Evolutionary conservation across 2,888 invertebrate genomes (phyloP), one percentile per base, ranked within the genome.

Genomic region (Epistrophe grossulariae): DNA sequence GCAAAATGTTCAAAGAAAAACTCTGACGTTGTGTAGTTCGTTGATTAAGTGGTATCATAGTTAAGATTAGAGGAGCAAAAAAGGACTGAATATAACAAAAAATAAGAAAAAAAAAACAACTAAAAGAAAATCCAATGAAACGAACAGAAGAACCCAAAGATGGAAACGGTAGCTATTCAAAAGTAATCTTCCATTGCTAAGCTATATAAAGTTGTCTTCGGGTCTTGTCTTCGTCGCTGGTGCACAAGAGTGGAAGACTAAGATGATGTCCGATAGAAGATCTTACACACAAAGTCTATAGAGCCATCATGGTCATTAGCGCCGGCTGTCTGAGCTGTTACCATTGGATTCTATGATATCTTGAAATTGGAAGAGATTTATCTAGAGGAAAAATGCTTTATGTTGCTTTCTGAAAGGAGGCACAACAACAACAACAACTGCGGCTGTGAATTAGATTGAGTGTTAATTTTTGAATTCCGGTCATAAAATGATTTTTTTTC

Each of bases 31-130:
- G 76, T 83, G 83, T 71, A 71, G 74, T 71, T 72, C 60, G 74
- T 72, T 87, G 87, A 87, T 87, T 87, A 87, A 87, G 87, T 87
- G 87, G 87, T 87, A 87, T 79, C 83, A 82, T 79, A 66, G 78
- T 17, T 81, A 38, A 85, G 85, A 85, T 85, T 81, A 85, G 85
- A 72, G 28, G n/a, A 68, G 31, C 48, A 48, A 45, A 48, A 66
- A 62, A 62, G 62, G 66, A 31, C 7, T 31, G 31, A 66, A 24
- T 15, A 24, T 55, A 40, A n/a, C n/a, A n/a, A n/a, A n/a, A n/a
- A n/a, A n/a, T n/a, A n/a, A n/a, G n/a, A 9, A 35, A 19, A 15
- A 52, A 28, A 52, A 48, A 57, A 50, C 62, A 71, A 28, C 5
- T 15, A 71, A 74, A 59, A 57, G 62, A 52, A 66, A 70, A 83